These are phyloP conservation scores for Cyprinodon brontotheroides DNA, from an alignment of 2,113 vertebrate species.

Conservation along the genomic window DNA sequence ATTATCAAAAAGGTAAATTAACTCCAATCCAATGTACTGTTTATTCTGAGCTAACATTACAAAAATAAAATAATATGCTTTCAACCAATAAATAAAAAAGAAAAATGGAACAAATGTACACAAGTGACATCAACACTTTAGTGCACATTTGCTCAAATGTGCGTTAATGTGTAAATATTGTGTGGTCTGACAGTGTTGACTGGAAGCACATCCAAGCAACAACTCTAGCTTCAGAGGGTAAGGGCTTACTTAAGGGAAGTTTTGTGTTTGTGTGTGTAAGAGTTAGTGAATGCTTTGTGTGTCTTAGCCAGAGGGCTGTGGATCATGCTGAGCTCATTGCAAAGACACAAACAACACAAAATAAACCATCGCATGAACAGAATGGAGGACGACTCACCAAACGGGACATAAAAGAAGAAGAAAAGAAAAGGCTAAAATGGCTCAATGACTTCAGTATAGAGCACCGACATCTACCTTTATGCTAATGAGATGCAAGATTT, in stretches of 20 bases:
- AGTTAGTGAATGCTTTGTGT: conserved; percentile 14
- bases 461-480: conserved; percentile 36
- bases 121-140: neutral
- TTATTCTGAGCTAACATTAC: conserved; percentile 4
- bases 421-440: conserved; percentile 41
- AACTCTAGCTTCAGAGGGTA: conserved; percentile 2
- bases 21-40: neutral
- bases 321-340: conserved; percentile 52
- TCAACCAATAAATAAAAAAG: neutral
- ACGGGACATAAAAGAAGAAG: conserved; percentile 31
- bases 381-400: conserved; percentile 41
- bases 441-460: conserved; percentile 41
- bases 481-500: neutral
- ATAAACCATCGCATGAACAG: conserved; percentile 42
- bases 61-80: neutral
- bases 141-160: neutral
- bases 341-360: conserved; percentile 60
- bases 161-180: neutral
- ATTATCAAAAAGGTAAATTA: neutral
- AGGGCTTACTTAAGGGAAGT: conserved; percentile 16
- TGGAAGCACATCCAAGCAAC: neutral
- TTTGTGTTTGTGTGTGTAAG: neutral
- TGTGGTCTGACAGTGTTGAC: neutral
- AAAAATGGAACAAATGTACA: neutral
- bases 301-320: conserved; percentile 32